Base-by-base conservation (phyloP, 1,140 invertebrate species). In the Lethrus apterus region DNA sequence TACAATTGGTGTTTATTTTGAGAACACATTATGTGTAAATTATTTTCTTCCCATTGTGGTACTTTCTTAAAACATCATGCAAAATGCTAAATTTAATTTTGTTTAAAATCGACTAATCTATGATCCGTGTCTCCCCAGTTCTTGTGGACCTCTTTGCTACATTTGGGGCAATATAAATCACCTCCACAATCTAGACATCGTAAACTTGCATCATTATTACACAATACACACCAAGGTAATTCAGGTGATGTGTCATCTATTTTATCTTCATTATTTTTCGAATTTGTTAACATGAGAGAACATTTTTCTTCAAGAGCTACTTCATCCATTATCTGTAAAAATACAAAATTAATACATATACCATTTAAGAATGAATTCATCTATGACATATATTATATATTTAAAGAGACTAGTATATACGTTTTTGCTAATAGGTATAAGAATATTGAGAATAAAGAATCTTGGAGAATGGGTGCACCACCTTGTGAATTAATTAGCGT, bases 221-320 rank as follows among this genome's bases (percentile, higher is more conserved):
- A 88, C 31, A 87, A 77, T 55, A 77, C 77, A 67, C 84, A 88
- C 74, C 83, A 87, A 29, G 83, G 82, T 3, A 86, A 65, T 59
- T 85, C 81, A 54, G 57, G 57, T 19, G 59, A 59, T n/a, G 42
- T 17, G 1, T 35, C 43, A 13, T 54, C 44, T 8, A 44, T 48
- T 7, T 57, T 51, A 23, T 57, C 57, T 20, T 38, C 31, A 33
- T 49, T 53, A 26, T 33, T 49, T 32, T 38, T 41, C n/a, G 34
- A 8, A 4, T 20, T 33, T 13, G 19, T 24, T 17, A 44, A 19
- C 29, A 46, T 38, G 23, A 11, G 35, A 20, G 55, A 45, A 52
- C 52, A 58, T 50, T 53, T 52, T 26, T 59, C 56, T 15, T 66
- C 64, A 9, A 66, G 46, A 10, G 63, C 62, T 21, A 66, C 62